Evolutionary conservation across 2,113 vertebrate genomes (phyloP), one percentile per base, ranked within the genome.

Genomic region (zebrafish (Danio rerio)): DNA sequence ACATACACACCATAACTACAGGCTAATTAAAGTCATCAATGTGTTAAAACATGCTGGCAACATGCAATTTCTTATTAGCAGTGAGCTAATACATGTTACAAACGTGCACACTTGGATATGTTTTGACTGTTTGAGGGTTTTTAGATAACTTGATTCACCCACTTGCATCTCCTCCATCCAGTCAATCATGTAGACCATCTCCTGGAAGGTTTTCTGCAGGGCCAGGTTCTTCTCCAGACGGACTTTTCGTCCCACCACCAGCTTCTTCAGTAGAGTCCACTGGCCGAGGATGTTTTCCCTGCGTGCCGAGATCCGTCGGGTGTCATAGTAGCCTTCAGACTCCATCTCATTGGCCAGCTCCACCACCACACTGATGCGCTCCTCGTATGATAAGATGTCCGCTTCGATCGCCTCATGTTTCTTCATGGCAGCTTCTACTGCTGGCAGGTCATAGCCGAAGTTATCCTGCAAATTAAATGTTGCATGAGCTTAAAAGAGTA

Each of bases 141-240:
- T 31, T 31, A 31, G 31, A 31, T 31, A 31, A 31, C 1, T 2
- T 31, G 31, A 31, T 52, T 52, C 49, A 52, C 65, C 49, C 20
- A 97, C 97, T 96, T 99, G 97, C 89, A 95, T 96, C 85, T 97
- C 97, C 88, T 98, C 98, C 98, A 99, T 99, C 98, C 98, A 99
- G 90, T 98, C 96, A 0, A 99, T 98, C 98, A 98, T 99, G 91
- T 98, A 96, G 80, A 98, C 98, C 98, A 99, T 99, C 86, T 99
- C 98, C 89, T 99, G 98, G 86, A 99, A 99, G 85, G 97, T 95
- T 83, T 95, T 98, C 93, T 99, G 98, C 56, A 99, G 90, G 0
- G 95, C 94, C 85, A 99, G 83, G 86, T 98, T 98, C 93, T 97
- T 96, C 92, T 99, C 96, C 0, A 99, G 94, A 9, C 98, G 95